phyloP scores from a whole-genome alignment of 2,797 vertebrate species.

The Scomberomorus guttatus region DNA sequence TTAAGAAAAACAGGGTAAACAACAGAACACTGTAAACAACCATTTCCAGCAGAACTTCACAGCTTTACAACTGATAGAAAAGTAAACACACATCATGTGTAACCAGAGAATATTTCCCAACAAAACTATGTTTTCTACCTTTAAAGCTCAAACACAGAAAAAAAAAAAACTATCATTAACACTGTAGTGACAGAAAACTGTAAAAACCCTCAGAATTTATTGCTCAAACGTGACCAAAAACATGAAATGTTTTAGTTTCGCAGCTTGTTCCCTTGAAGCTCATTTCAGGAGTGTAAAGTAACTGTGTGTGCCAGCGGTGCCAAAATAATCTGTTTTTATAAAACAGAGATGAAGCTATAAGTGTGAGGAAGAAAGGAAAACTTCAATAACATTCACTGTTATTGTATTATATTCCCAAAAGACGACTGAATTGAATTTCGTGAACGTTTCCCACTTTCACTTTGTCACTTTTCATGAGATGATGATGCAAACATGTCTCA shows the following conservation, averaged over 20 bases:
- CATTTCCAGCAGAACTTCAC: constrained; percentile 24
- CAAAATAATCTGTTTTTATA: not conserved
- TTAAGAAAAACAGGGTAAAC: constrained; percentile 7
- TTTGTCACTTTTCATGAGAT: not conserved
- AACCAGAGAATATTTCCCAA: not conserved
- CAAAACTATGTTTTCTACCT: not conserved
- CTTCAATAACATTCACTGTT: not conserved
- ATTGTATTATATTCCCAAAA: not conserved
- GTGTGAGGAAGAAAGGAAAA: not conserved
- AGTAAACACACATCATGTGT: not conserved
- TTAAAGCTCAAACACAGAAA: constrained; percentile 2
- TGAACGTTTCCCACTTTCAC: not conserved
- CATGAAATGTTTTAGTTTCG: constrained; percentile 10
- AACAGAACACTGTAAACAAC: constrained; percentile 32
- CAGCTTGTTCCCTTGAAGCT: constrained; percentile 22
- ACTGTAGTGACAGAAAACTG: not conserved
- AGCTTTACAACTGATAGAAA: constrained; percentile 23
- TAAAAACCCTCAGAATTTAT: not conserved
- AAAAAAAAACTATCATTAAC: not conserved
- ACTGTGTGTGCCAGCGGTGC: no score
- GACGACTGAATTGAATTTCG: not conserved
- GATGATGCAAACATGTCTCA: not conserved
- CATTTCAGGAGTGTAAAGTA: not conserved
- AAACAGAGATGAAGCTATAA: not conserved
- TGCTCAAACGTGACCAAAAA: not conserved